phyloP scores from a whole-genome alignment of 2,113 vertebrate species.

The Protobothrops flavoviridis region DNA sequence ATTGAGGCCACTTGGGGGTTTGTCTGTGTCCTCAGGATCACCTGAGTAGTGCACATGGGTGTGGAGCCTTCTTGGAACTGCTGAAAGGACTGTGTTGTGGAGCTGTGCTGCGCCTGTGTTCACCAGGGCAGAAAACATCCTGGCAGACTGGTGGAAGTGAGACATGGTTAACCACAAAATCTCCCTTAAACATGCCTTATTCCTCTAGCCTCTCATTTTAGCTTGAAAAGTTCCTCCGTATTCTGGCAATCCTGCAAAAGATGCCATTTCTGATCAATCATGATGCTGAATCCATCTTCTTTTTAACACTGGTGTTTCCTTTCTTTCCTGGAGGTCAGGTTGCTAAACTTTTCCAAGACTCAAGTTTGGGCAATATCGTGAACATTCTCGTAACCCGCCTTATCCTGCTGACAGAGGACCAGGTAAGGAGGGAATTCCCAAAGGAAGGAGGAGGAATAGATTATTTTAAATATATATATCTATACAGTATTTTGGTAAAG shows the following conservation, averaged over 20 bases:
- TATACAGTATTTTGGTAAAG: background rate
- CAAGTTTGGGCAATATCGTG: slow-evolving; percentile 97
- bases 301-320: slow-evolving; percentile 99
- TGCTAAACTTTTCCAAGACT: slow-evolving; percentile 99
- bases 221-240: too few relatives aligned
- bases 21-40: too few relatives aligned
- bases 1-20: too few relatives aligned
- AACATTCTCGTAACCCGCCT: slow-evolving; percentile 95
- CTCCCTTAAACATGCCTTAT: background rate
- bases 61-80: too few relatives aligned
- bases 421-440: slow-evolving; percentile 73
- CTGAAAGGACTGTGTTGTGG: too few relatives aligned
- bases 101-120: too few relatives aligned
- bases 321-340: slow-evolving; percentile 99
- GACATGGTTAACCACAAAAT: background rate
- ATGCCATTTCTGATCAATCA: background rate
- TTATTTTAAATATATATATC: background rate
- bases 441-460: background rate
- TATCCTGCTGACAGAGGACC: slow-evolving; percentile 95
- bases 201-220: background rate
- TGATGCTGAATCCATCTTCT: background rate
- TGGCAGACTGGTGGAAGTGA: too few relatives aligned
- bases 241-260: background rate
- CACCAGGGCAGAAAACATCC: too few relatives aligned
- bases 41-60: too few relatives aligned